phyloP scores from a whole-genome alignment of 2,888 invertebrate species.

The Cantharis nigra region DNA sequence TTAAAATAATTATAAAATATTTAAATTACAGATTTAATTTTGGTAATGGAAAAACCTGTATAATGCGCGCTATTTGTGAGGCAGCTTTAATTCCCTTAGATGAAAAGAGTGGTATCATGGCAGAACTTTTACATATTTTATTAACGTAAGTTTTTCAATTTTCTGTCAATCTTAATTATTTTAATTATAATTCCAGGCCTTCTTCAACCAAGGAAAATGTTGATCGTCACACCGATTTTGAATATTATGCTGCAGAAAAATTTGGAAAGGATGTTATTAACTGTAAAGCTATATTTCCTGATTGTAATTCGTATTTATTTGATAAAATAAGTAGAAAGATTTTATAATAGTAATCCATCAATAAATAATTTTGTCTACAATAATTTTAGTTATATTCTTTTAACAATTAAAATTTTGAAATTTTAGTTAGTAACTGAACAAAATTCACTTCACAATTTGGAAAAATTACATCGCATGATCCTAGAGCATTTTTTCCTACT shows the following conservation, averaged over 20 bases:
- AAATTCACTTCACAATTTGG: constrained; percentile 54
- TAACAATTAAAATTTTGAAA: neutral
- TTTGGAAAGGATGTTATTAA: constrained; percentile 62
- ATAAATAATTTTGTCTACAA: neutral
- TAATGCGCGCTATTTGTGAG: constrained; percentile 78
- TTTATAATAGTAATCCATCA: neutral
- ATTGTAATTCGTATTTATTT: constrained; percentile 63
- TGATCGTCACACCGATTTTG: constrained; percentile 69
- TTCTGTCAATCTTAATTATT: constrained; percentile 8
- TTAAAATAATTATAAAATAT: constrained; percentile 3
- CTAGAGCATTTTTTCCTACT: constrained; percentile 53
- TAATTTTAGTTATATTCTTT: neutral
- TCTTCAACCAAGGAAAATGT: constrained; percentile 70
- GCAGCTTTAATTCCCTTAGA: constrained; percentile 70
- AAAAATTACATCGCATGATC: constrained; percentile 53
- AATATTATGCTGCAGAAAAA: constrained; percentile 74
- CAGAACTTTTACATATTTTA: constrained; percentile 73
- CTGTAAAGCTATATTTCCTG: constrained; percentile 66
- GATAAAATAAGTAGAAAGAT: constrained; percentile 60
- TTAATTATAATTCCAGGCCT: constrained; percentile 60
- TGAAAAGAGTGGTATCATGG: constrained; percentile 69
- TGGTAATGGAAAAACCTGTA: constrained; percentile 67
- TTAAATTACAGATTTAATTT: constrained; percentile 63
- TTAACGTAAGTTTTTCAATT: constrained; percentile 64
- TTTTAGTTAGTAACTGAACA: constrained; percentile 56